Evolutionary conservation across 2,797 vertebrate genomes (phyloP).

Genomic region (Stomatorhinus walkeri): DNA sequence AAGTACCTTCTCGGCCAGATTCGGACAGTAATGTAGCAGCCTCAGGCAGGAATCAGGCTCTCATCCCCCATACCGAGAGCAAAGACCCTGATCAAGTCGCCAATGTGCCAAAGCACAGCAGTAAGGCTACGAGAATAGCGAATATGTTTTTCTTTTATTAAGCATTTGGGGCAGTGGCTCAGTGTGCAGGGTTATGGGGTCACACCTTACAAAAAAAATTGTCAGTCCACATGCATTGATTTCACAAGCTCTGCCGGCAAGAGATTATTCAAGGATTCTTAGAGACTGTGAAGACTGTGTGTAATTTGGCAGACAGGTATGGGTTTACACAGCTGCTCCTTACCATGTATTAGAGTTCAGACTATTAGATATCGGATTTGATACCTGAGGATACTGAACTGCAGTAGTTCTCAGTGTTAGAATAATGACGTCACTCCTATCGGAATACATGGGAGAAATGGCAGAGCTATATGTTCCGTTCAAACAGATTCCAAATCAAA

Average conservation of each 20-base stretch:
- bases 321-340: not conserved
- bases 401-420: not conserved
- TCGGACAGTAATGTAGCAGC: not conserved
- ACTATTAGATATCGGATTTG: not conserved
- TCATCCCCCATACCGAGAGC: not conserved
- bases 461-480: not conserved
- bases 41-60: not conserved
- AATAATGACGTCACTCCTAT: not conserved
- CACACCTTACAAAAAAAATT: not conserved
- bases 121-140: not conserved
- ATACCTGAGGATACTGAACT: not conserved
- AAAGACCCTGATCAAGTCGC: not conserved
- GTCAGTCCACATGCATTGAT: not conserved
- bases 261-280: slow-evolving; percentile 12
- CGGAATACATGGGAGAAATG: not conserved
- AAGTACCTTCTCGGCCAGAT: not conserved
- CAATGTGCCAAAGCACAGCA: not conserved
- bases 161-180: not conserved
- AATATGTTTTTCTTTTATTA: not conserved
- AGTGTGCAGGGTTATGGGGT: not conserved
- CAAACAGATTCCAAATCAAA: not conserved
- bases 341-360: not conserved
- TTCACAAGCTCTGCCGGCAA: not conserved
- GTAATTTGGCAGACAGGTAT: slow-evolving; percentile 6
- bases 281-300: not conserved